Evolutionary conservation across 1,140 invertebrate species (phyloP).

Genomic region (Lordiphosa mommai): DNA sequence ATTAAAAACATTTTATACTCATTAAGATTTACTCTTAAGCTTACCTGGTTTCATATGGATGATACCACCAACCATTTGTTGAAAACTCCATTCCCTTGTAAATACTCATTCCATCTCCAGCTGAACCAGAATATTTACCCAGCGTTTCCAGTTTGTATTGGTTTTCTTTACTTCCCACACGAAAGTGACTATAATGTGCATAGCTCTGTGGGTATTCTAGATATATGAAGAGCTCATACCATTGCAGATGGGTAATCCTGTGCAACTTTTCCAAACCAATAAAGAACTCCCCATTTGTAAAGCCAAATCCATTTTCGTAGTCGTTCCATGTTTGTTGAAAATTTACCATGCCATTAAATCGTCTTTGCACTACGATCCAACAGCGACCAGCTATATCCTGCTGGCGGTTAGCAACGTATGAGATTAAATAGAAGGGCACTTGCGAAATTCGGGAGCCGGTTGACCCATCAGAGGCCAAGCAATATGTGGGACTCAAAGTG

Average conservation of each 20-base stretch:
- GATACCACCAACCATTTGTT: no score
- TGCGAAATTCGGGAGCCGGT: no score
- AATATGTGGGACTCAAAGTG: no score
- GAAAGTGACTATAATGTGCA: slow-evolving; percentile 7
- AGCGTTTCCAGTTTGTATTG: neutral
- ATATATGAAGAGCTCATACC: slow-evolving; percentile 6
- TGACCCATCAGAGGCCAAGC: no score
- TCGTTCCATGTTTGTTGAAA: neutral
- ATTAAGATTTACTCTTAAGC: no score
- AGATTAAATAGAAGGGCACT: no score
- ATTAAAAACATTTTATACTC: no score
- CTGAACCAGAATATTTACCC: slow-evolving; percentile 3
- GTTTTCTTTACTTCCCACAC: neutral
- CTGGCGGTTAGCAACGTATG: no score
- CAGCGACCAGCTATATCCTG: neutral
- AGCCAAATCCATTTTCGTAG: slow-evolving; percentile 10
- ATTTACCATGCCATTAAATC: neutral
- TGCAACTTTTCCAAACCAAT: slow-evolving; percentile 11
- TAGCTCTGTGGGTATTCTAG: neutral
- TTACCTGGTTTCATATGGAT: no score
- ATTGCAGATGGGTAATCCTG: neutral
- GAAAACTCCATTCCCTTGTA: no score
- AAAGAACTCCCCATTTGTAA: slow-evolving; percentile 1
- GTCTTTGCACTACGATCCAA: slow-evolving; percentile 17
- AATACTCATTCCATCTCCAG: no score